Evolutionary conservation across 2,113 vertebrate genomes (phyloP).

Genomic region (Hypocryptadius cinnamomeus): DNA sequence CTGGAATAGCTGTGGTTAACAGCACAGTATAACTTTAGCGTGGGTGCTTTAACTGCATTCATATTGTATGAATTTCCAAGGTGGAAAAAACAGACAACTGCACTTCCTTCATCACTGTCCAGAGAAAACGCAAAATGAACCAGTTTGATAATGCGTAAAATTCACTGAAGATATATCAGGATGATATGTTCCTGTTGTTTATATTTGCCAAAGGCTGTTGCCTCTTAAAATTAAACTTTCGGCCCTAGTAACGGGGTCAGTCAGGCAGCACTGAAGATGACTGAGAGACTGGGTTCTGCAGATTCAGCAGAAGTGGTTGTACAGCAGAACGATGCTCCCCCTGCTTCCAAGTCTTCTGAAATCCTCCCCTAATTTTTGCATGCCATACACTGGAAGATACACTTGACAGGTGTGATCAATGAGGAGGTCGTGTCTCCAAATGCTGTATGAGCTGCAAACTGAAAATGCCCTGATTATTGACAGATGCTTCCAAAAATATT

Average conservation of each 20-base stretch:
- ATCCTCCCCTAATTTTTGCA: background rate
- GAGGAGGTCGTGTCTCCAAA: background rate
- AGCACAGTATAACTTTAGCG: rapidly evolving
- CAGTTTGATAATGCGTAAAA: background rate
- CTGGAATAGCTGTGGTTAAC: too few relatives aligned
- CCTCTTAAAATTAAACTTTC: background rate
- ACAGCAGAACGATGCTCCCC: background rate
- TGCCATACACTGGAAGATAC: rapidly evolving
- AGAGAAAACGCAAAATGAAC: background rate
- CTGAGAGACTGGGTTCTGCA: background rate
- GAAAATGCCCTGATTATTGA: background rate
- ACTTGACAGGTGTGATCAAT: background rate
- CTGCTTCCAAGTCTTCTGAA: background rate
- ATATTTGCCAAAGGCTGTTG: background rate
- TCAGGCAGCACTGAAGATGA: background rate
- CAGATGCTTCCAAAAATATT: background rate
- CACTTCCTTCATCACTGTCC: background rate
- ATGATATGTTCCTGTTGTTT: rapidly evolving
- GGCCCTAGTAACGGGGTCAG: background rate
- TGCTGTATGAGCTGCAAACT: background rate
- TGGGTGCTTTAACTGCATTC: rapidly evolving
- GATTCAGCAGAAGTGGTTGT: background rate
- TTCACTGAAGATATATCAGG: background rate
- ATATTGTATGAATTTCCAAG: rapidly evolving
- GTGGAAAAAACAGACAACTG: background rate